Conservation (phyloP, 2,797 vertebrate species). For the Periophthalmus magnuspinnatus region DNA sequence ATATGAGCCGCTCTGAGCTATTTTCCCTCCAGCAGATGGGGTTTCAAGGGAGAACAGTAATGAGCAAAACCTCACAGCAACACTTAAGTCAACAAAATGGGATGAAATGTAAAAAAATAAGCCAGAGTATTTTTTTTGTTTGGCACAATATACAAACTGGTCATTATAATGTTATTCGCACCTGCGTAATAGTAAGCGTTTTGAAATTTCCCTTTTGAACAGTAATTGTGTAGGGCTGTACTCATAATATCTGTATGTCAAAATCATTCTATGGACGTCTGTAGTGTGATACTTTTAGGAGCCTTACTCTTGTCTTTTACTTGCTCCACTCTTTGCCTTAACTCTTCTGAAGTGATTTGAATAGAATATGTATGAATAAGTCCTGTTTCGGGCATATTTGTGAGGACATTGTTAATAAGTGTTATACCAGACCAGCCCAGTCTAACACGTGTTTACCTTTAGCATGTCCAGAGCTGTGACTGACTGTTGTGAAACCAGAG, state of each 20-base stretch:
- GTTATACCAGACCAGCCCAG: background rate
- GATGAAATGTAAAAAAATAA: background rate
- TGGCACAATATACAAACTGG: background rate
- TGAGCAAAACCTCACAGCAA: slow-evolving; percentile 6
- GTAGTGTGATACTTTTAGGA: no score
- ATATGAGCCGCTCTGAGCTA: slow-evolving; percentile 1
- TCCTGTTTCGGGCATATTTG: no score
- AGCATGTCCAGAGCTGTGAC: slow-evolving; percentile 17
- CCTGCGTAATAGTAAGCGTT: background rate
- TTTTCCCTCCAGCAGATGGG: slow-evolving; percentile 3
- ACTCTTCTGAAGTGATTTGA: no score
- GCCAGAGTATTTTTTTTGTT: background rate
- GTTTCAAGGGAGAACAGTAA: slow-evolving; percentile 18
- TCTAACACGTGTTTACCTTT: background rate
- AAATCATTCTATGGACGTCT: no score
- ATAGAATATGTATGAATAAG: no score
- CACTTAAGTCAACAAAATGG: slow-evolving; percentile 10
- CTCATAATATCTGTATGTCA: no score
- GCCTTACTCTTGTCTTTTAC: no score
- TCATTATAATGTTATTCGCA: background rate
- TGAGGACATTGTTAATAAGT: background rate
- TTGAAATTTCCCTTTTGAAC: background rate
- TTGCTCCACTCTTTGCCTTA: no score
- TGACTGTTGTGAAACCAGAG: slow-evolving; percentile 31
- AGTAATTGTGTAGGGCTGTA: background rate